Evolutionary conservation across 2,888 invertebrate species (phyloP), one percentile per base, ranked within the genome.

Genomic region (Papilio protenor): DNA sequence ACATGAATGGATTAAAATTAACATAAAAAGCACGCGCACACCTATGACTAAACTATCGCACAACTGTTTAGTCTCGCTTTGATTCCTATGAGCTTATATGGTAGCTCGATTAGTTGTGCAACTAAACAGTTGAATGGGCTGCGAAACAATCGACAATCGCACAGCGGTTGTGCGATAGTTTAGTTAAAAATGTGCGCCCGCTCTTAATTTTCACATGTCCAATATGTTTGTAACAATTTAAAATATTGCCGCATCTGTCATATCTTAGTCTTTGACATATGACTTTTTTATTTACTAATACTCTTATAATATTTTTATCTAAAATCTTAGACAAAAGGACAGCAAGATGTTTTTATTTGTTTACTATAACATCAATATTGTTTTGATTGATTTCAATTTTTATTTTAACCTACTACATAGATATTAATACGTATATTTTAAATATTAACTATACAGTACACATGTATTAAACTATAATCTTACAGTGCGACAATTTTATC

Each of bases 391-490:
- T 75, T 70, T 61, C 40, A 71, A 70, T 14, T n/a, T 12, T 66
- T n/a, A 33, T 1, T 49, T 21, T 59, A 70, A 52, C 70, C 74
- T 61, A 70, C 70, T 49, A 71, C 47, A 69, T 45, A 69, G 12
- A 74, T 74, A 70, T 70, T 64, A 52, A 52, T 77, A 77, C 40
- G 70, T 52, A 61, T 75, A 23, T 61, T 61, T 75, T 61, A 71
- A 69, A 64, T 75, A 78, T 18, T 12, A 71, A 64, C 64, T 78
- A 78, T 75, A 78, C 72, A 76, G 59, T 76, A 76, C 73, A 75
- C 71, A 77, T 74, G 57, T 77, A 77, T 55, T n/a, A 77, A 71
- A 71, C 57, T 73, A 77, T n/a, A 76, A 72, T 47, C 18, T 55
- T 33, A 72, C 55, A 55, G 18, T 55, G 55, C 55, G 55, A n/a